A percentile compares a stretch with the other conserved stretches of the same genome.
Evolutionary conservation across 2,888 invertebrate genomes (phyloP).

Genomic region (Volucella inflata): DNA sequence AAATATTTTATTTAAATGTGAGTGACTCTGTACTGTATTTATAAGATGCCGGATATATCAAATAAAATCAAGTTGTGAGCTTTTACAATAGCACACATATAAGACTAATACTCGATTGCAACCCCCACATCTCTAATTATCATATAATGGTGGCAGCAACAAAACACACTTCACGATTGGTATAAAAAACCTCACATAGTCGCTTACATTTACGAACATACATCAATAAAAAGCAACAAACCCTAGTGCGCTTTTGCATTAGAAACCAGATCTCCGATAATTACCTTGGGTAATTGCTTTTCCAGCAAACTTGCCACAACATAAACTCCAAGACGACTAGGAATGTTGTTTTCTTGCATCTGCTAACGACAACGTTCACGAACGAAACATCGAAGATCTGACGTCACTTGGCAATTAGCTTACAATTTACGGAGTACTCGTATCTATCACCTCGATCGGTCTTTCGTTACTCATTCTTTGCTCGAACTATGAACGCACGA

Average conservation of each 20-base stretch:
- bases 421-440: conserved; percentile 10
- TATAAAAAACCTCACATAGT: no score
- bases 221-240: no score
- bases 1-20: no score
- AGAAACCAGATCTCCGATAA: conserved; percentile 24
- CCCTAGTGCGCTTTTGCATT: background rate
- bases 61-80: no score
- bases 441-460: conserved; percentile 37
- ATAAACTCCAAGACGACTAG: conserved; percentile 4
- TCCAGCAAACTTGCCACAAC: background rate
- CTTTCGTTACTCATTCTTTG: conserved; percentile 12
- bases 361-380: conserved; percentile 1
- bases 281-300: background rate
- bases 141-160: no score
- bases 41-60: no score
- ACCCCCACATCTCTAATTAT: no score
- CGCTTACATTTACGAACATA: no score
- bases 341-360: conserved; percentile 40
- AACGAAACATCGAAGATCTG: conserved; percentile 9
- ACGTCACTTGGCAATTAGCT: conserved; percentile 40
- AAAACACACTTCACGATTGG: no score
- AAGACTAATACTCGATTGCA: no score
- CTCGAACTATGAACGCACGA: background rate
- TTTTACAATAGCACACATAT: no score
- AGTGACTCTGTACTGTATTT: no score